Evolutionary conservation across 2,113 vertebrate genomes (phyloP).

Genomic region (Brachyhypopomus gauderio): DNA sequence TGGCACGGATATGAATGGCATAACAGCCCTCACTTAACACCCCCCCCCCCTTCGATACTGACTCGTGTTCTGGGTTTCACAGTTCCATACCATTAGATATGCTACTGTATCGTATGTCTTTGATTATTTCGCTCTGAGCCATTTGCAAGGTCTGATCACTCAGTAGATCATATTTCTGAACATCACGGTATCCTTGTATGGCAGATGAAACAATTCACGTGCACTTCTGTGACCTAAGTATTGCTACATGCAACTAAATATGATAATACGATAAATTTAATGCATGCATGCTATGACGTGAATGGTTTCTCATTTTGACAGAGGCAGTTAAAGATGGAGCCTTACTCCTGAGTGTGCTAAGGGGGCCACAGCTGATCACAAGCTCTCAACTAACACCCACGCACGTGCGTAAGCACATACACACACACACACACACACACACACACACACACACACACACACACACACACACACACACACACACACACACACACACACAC

Average conservation of each 20-base stretch:
- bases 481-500: constrained; percentile 42
- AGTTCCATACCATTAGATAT: too few species aligned
- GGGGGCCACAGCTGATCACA: constrained; percentile 34
- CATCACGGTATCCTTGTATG: too few species aligned
- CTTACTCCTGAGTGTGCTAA: constrained; percentile 9
- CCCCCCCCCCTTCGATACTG: too few species aligned
- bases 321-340: constrained; percentile 31
- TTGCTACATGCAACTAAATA: background rate
- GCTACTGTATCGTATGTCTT: too few species aligned
- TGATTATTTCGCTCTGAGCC: too few species aligned
- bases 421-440: constrained; percentile 51
- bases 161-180: too few species aligned
- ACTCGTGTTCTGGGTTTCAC: too few species aligned
- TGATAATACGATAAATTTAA: background rate
- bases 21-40: constrained; percentile 21
- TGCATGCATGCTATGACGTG: background rate
- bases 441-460: constrained; percentile 68
- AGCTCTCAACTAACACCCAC: constrained; percentile 39
- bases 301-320: constrained; percentile 38
- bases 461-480: constrained; percentile 38
- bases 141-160: too few species aligned
- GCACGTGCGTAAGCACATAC: constrained; percentile 2
- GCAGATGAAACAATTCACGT: too few species aligned
- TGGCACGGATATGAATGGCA: constrained; percentile 43
- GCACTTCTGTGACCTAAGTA: background rate